Conservation (phyloP, 2,113 vertebrate genomes). For the Pelobates fuscus region DNA sequence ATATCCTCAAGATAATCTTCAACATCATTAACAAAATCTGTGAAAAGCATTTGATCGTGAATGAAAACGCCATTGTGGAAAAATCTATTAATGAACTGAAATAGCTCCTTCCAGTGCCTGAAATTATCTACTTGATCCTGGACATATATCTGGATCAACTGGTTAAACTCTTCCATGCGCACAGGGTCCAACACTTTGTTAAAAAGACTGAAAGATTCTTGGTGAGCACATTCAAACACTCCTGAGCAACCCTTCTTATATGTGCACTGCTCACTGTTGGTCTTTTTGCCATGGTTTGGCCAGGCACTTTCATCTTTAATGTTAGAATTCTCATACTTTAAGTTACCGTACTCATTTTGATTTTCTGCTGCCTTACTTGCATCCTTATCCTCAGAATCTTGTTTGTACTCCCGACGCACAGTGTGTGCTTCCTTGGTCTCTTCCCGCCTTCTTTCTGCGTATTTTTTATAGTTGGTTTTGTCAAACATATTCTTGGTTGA, state of each 20-base stretch:
- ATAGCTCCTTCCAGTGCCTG: slow-evolving; percentile 89
- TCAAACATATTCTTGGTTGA: slow-evolving; percentile 83
- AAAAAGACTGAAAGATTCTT: slow-evolving; percentile 83
- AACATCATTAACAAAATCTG: slow-evolving; percentile 88
- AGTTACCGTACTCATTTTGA: slow-evolving; percentile 38
- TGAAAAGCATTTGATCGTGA: slow-evolving; percentile 93
- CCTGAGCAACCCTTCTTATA: slow-evolving; percentile 74
- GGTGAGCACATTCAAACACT: slow-evolving; percentile 83
- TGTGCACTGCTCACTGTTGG: slow-evolving; percentile 54
- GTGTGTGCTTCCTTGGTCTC: slow-evolving; percentile 64
- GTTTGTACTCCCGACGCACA: slow-evolving; percentile 63
- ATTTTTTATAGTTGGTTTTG: slow-evolving; percentile 70
- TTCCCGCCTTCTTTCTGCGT: slow-evolving; percentile 60
- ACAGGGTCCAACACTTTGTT: slow-evolving; percentile 82
- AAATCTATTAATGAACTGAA: slow-evolving; percentile 83
- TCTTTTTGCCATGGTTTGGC: slow-evolving; percentile 63
- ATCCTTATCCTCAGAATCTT: slow-evolving; percentile 38
- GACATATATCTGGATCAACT: slow-evolving; percentile 84
- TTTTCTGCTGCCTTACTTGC: slow-evolving; percentile 54
- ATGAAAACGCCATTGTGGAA: slow-evolving; percentile 90
- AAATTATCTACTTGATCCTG: slow-evolving; percentile 84
- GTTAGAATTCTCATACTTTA: slow-evolving; percentile 59
- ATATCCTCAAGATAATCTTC: slow-evolving; percentile 87
- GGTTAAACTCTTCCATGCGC: slow-evolving; percentile 83
- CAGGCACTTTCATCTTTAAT: slow-evolving; percentile 58